Evolutionary conservation across 2,888 invertebrate genomes (phyloP), one percentile per base, ranked within the genome.

Genomic region (Synergus laeviventris): DNA sequence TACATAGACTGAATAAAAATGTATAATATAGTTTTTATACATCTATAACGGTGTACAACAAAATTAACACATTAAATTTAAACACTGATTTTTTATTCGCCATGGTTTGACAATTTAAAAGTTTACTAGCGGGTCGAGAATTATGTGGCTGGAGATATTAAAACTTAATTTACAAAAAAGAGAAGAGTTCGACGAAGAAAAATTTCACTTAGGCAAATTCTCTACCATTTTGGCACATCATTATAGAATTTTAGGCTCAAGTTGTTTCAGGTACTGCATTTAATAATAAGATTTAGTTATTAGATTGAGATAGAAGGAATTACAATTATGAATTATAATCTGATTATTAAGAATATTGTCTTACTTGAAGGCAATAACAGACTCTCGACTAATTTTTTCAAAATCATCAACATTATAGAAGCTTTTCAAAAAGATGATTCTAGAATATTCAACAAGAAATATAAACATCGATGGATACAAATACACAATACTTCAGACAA

Each of bases 311-410:
- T 12, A 21, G 2, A 62, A 11, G 42, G 42, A 64, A 64, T 64
- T 21, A 49, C 36, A 31, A 31, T 64, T 42, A 42, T 64, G 16
- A 64, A 1, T 42, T 9, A 64, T 64, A 16, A 31, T 70, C 11
- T 70, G 59, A 54, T 54, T 54, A 54, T 49, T 54, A 54, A 54
- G 54, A 54, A 66, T 70, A 70, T 70, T 70, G 70, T 70, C 70
- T 49, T 49, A 70, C 31, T 49, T 54, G n/a, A 70, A 70, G 45
- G 49, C 49, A 70, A 31, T 36, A n/a, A 62, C 38, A 59, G 21
- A 62, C 18, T 36, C 11, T 62, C 12, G n/a, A 62, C 38, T 16
- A 62, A 16, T 66, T 45, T 64, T 42, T 21, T 21, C 14, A 21
- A 42, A 39, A 38, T 62, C 62, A 11, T 38, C n/a, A 42, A 21